Evolutionary conservation across 2,797 vertebrate genomes (phyloP).

Genomic region (Diceros bicornis): DNA sequence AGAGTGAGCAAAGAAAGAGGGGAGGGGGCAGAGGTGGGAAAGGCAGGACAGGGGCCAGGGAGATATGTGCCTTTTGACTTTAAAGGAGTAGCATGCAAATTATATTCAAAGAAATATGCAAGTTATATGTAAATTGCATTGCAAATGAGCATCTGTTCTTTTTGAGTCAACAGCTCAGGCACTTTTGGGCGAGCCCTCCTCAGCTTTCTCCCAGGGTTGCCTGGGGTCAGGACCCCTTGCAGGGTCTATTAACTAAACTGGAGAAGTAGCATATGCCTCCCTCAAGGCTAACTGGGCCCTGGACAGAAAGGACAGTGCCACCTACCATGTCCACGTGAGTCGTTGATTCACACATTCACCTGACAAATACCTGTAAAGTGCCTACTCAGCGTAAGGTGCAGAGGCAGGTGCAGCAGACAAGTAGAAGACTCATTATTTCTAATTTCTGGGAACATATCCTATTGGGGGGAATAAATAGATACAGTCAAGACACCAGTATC

Average conservation of each 20-base stretch:
- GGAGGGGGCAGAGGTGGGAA: background rate
- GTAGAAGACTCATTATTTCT: background rate
- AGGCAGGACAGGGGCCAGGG: background rate
- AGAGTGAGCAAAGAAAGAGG: background rate
- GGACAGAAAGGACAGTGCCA: background rate
- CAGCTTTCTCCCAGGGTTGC: conserved; percentile 54
- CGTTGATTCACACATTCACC: background rate
- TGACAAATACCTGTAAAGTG: conserved; percentile 1
- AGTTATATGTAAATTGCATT: conserved; percentile 73
- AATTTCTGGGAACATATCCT: background rate
- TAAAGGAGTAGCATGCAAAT: conserved; percentile 83
- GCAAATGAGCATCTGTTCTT: conserved; percentile 82
- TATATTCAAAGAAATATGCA: conserved; percentile 75
- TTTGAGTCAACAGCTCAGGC: conserved; percentile 80
- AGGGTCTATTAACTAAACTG: background rate
- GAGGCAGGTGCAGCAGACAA: background rate
- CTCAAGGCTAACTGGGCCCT: background rate
- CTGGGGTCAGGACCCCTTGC: conserved; percentile 44
- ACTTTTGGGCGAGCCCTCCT: conserved; percentile 69
- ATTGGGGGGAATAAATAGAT: background rate
- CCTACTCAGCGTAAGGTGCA: background rate
- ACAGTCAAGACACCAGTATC: background rate
- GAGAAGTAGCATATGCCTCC: background rate
- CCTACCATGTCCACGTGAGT: background rate
- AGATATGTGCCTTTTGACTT: conserved; percentile 74